Evolutionary conservation across 2,113 vertebrate species (phyloP).

Genomic region (Mandrillus leucophaeus): DNA sequence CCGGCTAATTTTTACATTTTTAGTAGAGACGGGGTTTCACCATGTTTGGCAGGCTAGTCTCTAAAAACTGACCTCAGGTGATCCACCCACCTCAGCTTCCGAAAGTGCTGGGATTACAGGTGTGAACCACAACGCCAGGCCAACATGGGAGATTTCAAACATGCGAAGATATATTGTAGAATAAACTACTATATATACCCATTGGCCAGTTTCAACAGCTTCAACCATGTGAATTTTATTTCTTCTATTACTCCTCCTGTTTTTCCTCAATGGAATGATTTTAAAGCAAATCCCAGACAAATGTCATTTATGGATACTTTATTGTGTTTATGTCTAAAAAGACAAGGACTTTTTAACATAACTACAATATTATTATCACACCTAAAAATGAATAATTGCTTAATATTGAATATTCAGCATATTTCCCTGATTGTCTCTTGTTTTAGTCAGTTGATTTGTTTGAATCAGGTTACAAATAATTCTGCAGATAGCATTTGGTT

Average conservation of each 20-base stretch:
- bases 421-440: neutral
- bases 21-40: neutral
- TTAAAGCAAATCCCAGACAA: slow-evolving; percentile 1
- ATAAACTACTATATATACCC: neutral
- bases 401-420: neutral
- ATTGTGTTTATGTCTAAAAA: neutral
- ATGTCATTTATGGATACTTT: neutral
- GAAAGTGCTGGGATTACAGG: neutral
- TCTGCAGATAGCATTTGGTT: neutral
- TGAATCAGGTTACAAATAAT: slow-evolving; percentile 2
- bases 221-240: slow-evolving; percentile 21
- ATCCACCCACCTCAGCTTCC: too few species aligned
- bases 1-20: neutral
- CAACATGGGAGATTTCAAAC: neutral
- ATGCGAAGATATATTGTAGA: neutral
- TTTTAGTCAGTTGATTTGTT: neutral
- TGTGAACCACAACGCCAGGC: neutral
- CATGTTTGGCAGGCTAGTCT: too few species aligned
- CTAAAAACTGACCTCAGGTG: too few species aligned
- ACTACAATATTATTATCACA: neutral
- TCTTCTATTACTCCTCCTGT: neutral
- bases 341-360: neutral
- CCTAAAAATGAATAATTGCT: neutral
- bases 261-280: neutral
- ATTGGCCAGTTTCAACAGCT: neutral